Conservation (phyloP, 53 echinoderm and acorn worm genomes). For the Apostichopus leukothele region DNA sequence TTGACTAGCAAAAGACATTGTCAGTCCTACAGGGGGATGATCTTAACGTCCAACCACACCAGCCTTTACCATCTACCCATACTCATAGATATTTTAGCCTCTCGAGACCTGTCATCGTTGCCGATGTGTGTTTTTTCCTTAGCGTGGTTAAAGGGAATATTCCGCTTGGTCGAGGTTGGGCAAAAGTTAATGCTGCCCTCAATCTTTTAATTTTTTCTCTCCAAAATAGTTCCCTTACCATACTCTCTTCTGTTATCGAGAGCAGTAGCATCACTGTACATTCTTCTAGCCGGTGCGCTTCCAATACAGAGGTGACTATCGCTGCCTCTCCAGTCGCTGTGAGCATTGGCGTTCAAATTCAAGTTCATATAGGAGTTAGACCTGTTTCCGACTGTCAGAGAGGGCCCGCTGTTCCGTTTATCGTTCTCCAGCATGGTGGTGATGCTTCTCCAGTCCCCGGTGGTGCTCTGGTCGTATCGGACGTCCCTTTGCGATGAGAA, state of each 20-base stretch:
- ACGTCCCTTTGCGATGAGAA: constrained; percentile 42
- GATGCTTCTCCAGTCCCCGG: constrained; percentile 12
- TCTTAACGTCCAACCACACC: no score
- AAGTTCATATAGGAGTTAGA: constrained; percentile 37
- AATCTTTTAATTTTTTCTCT: no score
- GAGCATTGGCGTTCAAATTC: constrained; percentile 27
- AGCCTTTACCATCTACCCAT: no score
- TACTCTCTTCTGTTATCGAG: constrained; percentile 12
- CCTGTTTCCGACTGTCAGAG: constrained; percentile 31
- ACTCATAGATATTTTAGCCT: no score
- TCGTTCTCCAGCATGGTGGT: constrained; percentile 3
- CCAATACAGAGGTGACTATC: constrained; percentile 32
- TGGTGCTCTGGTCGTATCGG: constrained; percentile 1
- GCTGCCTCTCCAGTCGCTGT: constrained; percentile 14
- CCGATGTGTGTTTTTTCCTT: no score
- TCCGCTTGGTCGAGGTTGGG: no score
- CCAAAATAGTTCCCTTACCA: background rate
- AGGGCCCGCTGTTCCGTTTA: background rate
- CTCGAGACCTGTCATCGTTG: no score
- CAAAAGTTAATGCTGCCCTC: no score
- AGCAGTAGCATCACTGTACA: background rate
- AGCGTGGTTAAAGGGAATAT: no score
- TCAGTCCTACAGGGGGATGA: no score
- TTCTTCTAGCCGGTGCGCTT: constrained; percentile 15
- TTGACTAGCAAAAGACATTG: no score